Conservation (phyloP, 2,888 invertebrate genomes). For the Rhabditophanes sp. region DNA sequence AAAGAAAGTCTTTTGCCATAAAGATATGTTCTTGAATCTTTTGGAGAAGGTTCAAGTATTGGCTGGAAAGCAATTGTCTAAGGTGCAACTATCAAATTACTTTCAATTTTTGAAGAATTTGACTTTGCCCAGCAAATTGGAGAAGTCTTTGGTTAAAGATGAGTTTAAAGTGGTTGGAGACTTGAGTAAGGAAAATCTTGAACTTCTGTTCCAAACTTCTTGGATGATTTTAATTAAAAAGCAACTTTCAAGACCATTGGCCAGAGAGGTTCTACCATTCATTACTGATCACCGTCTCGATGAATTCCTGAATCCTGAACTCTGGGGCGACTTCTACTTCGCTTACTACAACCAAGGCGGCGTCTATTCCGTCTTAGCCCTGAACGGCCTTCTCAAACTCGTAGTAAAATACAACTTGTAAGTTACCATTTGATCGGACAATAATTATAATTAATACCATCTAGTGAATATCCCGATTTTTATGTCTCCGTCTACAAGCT, state of each 20-base stretch:
- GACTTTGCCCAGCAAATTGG: no score
- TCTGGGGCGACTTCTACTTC: slow-evolving; percentile 22
- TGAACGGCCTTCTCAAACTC: slow-evolving; percentile 75
- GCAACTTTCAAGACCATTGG: neutral
- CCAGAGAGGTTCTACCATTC: slow-evolving; percentile 12
- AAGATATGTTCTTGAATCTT: no score
- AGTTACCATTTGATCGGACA: slow-evolving; percentile 32
- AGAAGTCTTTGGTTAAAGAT: no score
- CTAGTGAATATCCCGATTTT: slow-evolving; percentile 73
- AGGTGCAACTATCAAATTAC: no score
- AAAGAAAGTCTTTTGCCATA: no score
- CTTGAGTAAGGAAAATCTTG: no score
- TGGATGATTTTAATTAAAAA: no score
- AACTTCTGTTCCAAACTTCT: no score
- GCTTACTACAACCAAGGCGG: slow-evolving; percentile 54
- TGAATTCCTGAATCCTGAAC: slow-evolving; percentile 12
- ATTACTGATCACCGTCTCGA: slow-evolving; percentile 16
- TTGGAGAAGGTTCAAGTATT: no score
- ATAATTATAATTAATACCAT: slow-evolving; percentile 18
- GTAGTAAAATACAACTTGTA: slow-evolving; percentile 73
- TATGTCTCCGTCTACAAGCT: slow-evolving; percentile 83
- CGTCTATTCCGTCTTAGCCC: slow-evolving; percentile 59
- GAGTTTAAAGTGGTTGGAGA: no score
- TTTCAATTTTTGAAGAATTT: no score
- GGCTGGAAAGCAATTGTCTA: no score